Evolutionary conservation across 2,113 vertebrate genomes (phyloP), one percentile per base, ranked within the genome.

Genomic region (Pelecanoides urinatrix): DNA sequence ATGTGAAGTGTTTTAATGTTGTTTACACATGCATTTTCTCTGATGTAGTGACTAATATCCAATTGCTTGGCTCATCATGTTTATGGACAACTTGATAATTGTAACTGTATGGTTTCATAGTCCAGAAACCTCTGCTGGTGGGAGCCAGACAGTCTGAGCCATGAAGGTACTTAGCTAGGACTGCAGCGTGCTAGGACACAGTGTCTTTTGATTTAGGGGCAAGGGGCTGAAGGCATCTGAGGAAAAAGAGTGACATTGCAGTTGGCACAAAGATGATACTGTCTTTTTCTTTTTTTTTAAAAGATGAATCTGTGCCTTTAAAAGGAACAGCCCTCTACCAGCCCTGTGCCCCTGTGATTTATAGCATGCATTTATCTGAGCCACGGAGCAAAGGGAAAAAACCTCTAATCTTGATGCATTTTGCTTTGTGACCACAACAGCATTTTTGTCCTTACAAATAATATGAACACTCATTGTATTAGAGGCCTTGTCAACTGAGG

Each of bases 301-400:
- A 17, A 6, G 71, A 61, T 36, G 44, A 61, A 76, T 90, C 62
- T 92, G 6, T 94, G 45, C 45, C 62, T 83, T 94, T 73, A 36
- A 83, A 87, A 86, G n/a, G 45, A 88, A 91, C 88, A 94, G 27
- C 62, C 40, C 30, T 94, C 92, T 88, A 42, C 34, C 58, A 93
- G 3, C 53, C 44, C n/a, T 34, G 15, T 6, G 16, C 32, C 18
- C 55, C 75, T 77, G 50, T 90, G 78, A 92, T 93, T 93, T 95
- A 89, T 84, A 91, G 56, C 53, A 14, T 34, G 16, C 34, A 18
- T 92, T 92, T 94, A 42, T 75, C 56, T 94, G 80, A 92, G 26
- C 70, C 38, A 38, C 52, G 78, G 76, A 87, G 58, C 62, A 87
- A 79, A 94, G 53, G 44, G 70, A n/a, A 55, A 71, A 92, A 73